These are phyloP conservation scores for Hippocampus abdominalis DNA, from an alignment of 2,113 vertebrate species.

Conservation along the genomic window DNA sequence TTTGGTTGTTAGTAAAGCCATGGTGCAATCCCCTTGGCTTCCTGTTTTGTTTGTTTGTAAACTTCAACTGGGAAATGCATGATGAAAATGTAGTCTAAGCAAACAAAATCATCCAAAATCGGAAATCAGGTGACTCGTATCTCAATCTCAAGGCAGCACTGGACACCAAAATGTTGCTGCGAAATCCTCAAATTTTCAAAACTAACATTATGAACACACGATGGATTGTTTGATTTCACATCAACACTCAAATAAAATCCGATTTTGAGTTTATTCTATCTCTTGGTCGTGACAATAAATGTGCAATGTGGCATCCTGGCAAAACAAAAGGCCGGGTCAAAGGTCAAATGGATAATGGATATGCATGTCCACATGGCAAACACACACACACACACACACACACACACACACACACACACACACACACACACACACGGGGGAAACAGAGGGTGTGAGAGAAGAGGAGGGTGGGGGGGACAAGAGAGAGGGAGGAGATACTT, in stretches of 20 bases:
- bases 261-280: neutral
- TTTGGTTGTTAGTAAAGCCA: neutral
- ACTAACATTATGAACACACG: neutral
- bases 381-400: conserved; percentile 30
- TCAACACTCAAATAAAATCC: neutral
- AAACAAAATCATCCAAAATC: neutral
- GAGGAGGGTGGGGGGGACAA: conserved; percentile 24
- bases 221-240: neutral
- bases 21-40: neutral
- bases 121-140: neutral
- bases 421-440: neutral
- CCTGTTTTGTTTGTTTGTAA: neutral
- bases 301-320: conserved; percentile 23
- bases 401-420: conserved; percentile 26
- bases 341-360: conserved; percentile 51
- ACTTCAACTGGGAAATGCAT: no score
- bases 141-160: neutral
- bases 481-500: conserved; percentile 67
- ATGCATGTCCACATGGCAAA: conserved; percentile 50
- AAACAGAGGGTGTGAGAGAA: neutral
- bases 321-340: conserved; percentile 18
- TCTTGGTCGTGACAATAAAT: conserved; percentile 4
- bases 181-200: neutral
- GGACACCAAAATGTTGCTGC: neutral
- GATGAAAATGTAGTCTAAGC: no score